These are phyloP conservation scores for Metallyticus violacea DNA, from an alignment of 2,888 invertebrate species.

Conservation along the genomic window DNA sequence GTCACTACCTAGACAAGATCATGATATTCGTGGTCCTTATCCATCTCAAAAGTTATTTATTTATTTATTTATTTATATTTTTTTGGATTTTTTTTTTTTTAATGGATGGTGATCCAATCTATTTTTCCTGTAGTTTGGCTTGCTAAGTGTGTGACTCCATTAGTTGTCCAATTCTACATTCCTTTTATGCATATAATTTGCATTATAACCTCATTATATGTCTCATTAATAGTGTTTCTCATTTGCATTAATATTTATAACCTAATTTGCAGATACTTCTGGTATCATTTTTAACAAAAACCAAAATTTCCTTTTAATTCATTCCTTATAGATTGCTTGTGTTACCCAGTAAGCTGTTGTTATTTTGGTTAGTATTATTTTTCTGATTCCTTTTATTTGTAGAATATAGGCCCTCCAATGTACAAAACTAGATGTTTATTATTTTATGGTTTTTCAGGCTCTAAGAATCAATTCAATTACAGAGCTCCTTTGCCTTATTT, in stretches of 20 bases:
- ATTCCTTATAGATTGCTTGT: not conserved
- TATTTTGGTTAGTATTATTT: not conserved
- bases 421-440: not conserved
- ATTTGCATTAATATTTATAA: not conserved
- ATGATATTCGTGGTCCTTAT: not conserved
- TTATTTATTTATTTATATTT: not conserved
- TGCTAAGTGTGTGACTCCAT: slow-evolving; percentile 10
- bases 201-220: not conserved
- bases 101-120: not conserved
- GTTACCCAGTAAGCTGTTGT: not conserved
- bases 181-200: not conserved
- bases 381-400: not conserved
- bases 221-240: not conserved
- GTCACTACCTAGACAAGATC: slow-evolving; percentile 4
- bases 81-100: not conserved
- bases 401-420: not conserved
- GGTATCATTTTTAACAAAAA: not conserved
- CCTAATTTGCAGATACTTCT: not conserved
- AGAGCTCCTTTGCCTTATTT: not conserved
- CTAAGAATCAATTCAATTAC: not conserved
- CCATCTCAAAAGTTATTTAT: not conserved
- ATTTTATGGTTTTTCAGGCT: not conserved
- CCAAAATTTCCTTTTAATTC: not conserved
- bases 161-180: not conserved
- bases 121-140: slow-evolving; percentile 12